Evolutionary conservation across 2,888 invertebrate genomes (phyloP).

Genomic region (Gibbula magus): DNA sequence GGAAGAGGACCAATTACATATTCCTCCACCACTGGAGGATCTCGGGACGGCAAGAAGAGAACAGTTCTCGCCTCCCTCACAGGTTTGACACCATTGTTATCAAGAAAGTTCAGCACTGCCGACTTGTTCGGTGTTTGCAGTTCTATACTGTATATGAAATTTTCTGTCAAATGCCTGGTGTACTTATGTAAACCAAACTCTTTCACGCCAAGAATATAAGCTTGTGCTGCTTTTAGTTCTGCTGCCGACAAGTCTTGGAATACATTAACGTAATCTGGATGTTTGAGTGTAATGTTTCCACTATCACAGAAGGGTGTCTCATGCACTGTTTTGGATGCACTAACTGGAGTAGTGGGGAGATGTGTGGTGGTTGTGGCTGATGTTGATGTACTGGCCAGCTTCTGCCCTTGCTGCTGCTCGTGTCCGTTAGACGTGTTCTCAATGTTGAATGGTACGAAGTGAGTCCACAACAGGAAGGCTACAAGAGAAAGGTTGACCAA

Average conservation of each 20-base stretch:
- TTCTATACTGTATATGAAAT: conserved; percentile 43
- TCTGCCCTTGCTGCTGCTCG: no score
- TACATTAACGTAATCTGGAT: conserved; percentile 28
- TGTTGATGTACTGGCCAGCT: background rate
- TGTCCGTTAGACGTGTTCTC: background rate
- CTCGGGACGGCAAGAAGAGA: conserved; percentile 41
- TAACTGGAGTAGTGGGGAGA: background rate
- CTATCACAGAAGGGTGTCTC: background rate
- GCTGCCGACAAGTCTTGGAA: conserved; percentile 37
- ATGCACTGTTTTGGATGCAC: background rate
- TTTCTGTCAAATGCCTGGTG: conserved; percentile 33
- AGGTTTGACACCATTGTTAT: conserved; percentile 38
- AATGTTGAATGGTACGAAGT: background rate
- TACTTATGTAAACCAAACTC: conserved; percentile 32
- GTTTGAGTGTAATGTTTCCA: background rate
- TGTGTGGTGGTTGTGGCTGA: background rate
- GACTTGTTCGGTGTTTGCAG: conserved; percentile 52
- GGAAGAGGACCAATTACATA: conserved; percentile 56
- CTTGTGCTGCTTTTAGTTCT: conserved; percentile 37
- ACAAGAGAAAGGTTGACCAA: conserved; percentile 13
- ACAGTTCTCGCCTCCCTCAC: conserved; percentile 51
- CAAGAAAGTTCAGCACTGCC: conserved; percentile 43
- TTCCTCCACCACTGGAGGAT: conserved; percentile 49
- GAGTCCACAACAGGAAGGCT: conserved; percentile 21
- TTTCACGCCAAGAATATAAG: conserved; percentile 36